A percentile compares a stretch with the other conserved stretches of the same genome.
These are phyloP conservation scores for Poecilia latipinna DNA, from an alignment of 2,113 vertebrate genomes.

Conservation along the genomic window DNA sequence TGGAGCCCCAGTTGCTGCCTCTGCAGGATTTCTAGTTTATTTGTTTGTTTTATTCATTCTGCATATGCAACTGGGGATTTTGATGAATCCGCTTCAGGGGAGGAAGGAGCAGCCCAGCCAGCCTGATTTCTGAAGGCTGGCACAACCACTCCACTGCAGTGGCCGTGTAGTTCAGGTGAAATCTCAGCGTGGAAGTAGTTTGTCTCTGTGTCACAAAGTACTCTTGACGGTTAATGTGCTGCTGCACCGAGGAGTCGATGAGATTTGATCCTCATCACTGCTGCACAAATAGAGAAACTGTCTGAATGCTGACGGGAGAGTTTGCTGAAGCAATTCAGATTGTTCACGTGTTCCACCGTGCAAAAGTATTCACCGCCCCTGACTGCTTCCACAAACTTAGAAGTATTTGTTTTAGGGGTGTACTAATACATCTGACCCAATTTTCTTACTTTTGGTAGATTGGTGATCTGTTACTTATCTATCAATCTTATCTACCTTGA, in stretches of 20 bases:
- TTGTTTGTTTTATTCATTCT: conserved; percentile 15
- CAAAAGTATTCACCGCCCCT: too few relatives aligned
- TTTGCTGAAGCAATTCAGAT: too few relatives aligned
- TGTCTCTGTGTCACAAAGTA: conserved; percentile 37
- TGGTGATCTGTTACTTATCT: too few relatives aligned
- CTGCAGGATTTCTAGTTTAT: conserved; percentile 22
- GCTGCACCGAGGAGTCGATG: neutral
- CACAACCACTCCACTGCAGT: conserved; percentile 43
- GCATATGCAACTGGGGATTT: conserved; percentile 38
- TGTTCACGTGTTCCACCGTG: too few relatives aligned
- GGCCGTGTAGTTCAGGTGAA: conserved; percentile 33
- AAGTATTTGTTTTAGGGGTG: too few relatives aligned
- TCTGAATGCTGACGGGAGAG: too few relatives aligned
- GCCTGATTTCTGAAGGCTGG: conserved; percentile 30
- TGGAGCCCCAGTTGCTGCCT: conserved; percentile 50
- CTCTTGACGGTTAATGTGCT: conserved; percentile 24
- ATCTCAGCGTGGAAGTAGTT: conserved; percentile 35
- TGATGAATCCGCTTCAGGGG: conserved; percentile 37
- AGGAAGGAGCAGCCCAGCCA: conserved; percentile 18
- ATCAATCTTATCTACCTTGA: too few relatives aligned
- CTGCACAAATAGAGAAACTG: too few relatives aligned
- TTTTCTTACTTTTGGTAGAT: too few relatives aligned
- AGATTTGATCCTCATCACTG: neutral
- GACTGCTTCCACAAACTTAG: too few relatives aligned
- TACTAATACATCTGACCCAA: too few relatives aligned